Evolutionary conservation across 2,797 vertebrate genomes (phyloP), one percentile per base, ranked within the genome.

Genomic region (Pterois miles): DNA sequence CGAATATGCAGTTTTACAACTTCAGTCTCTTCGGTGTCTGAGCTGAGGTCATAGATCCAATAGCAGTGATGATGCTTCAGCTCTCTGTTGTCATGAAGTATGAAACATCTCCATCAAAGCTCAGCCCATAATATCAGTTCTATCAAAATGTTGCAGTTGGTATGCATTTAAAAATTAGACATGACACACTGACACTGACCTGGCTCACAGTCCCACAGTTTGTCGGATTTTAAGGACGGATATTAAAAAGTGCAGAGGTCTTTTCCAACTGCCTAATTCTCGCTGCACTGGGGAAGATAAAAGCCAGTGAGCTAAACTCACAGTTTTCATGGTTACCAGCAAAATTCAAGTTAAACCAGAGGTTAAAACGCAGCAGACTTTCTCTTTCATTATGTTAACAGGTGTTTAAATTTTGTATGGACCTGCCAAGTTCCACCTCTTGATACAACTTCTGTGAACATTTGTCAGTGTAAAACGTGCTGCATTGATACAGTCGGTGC

Each of bases 171-270:
- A 71, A 78, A 71, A 71, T 64, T 27, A 27, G 18, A 63, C 22
- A n/a, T 13, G 53, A 65, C 29, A 63, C 4, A 8, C 23, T 65
- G 71, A 81, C 81, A 63, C 36, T 75, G 80, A 74, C 72, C 74
- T 56, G 29, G 27, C n/a, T 84, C 65, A 76, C 38, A 36, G 18
- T 58, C 36, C 62, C 12, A 34, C 48, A 73, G n/a, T 81, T 76
- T 74, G 38, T 74, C 43, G 43, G 40, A 77, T 86, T 84, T 81
- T 63, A 56, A 14, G 53, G 50, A n/a, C 22, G 11, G 63, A 72
- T 73, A 59, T 75, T 73, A 34, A 58, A 33, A 57, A 43, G 2
- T 57, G 14, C 36, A 72, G 81, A 59, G 52, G 9, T 48, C 40
- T 3, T 36, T 71, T 65, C 3, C 57, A 3, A 18, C 18, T 18